Conservation (phyloP, 2,113 vertebrate genomes). For the Chitala chitala region DNA sequence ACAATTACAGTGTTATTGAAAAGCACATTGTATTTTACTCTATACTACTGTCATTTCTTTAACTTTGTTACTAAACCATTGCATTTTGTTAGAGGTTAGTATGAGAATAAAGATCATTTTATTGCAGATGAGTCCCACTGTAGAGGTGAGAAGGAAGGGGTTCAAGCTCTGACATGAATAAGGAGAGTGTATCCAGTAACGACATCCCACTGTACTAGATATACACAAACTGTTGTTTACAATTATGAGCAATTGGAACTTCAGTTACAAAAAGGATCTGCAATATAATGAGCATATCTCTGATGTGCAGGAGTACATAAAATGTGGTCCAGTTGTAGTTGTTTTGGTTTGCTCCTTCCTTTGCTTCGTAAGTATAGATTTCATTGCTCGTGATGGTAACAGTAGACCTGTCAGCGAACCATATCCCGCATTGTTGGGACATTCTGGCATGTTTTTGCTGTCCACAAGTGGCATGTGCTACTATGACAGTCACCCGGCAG, state of each 20-base stretch:
- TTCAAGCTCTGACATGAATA: neutral
- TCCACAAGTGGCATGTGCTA: conserved; percentile 45
- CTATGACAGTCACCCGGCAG: conserved; percentile 35
- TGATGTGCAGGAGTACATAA: conserved; percentile 45
- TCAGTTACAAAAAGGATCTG: conserved; percentile 11
- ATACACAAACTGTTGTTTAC: neutral
- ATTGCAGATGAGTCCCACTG: no score
- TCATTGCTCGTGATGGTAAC: conserved; percentile 69
- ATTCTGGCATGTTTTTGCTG: conserved; percentile 47
- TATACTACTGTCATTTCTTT: no score
- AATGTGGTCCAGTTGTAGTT: conserved; percentile 37
- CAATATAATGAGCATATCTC: conserved; percentile 32
- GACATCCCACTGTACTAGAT: neutral
- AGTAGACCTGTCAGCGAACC: conserved; percentile 66
- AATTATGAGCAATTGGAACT: neutral
- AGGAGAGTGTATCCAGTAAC: neutral
- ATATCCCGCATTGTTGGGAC: conserved; percentile 62
- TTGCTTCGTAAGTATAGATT: conserved; percentile 59
- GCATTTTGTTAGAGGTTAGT: no score
- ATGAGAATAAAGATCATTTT: no score
- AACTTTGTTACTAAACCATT: no score
- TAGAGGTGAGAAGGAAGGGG: no score
- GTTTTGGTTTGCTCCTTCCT: conserved; percentile 54
- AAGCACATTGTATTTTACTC: no score
- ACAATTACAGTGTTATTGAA: no score